Evolutionary conservation across 2,888 invertebrate genomes (phyloP), one percentile per base, ranked within the genome.

Genomic region (Andrena marginata): DNA sequence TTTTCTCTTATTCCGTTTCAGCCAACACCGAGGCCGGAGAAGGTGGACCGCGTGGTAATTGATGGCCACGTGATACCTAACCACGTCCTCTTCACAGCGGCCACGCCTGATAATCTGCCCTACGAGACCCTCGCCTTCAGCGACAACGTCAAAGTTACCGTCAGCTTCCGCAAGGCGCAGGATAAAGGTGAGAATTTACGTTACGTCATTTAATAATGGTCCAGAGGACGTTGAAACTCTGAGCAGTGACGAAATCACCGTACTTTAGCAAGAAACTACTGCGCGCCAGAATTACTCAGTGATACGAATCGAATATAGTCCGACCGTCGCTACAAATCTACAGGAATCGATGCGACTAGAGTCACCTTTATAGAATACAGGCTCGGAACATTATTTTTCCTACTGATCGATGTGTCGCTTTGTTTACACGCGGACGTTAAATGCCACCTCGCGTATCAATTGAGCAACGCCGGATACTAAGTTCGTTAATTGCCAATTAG

Each of bases 21-120:
- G 97, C 96, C 96, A 80, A 95, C 96, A 29, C 96, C 96, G 10
- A 95, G 97, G 84, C 96, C 96, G 42, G 96, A 97, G 89, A 95
- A 97, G 90, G 97, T 98, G 80, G 98, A 98, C 93, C 96, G 95
- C 64, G 97, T 97, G 93, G 97, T 98, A 75, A 96, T 98, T 82
- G 98, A 98, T 93, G 98, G 98, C 0, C 98, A 99, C 94, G 97
- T 99, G 72, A 97, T 99, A 88, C 97, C 98, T 0, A 96, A 97
- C 91, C 96, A 97, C 92, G 98, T 98, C 31, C 95, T 98, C 76
- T 98, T 98, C 94, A 98, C 98, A 0, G 96, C 97, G 86, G 97
- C 98, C 20, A 97, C 97, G 0, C 95, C 96, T 6, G 96, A 97
- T 88, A 96, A 96, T 82, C 95, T 96, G 84, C 96, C 97, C 86